These are phyloP conservation scores for Atta texana DNA, from an alignment of 1,140 invertebrate genomes.

Conservation along the genomic window DNA sequence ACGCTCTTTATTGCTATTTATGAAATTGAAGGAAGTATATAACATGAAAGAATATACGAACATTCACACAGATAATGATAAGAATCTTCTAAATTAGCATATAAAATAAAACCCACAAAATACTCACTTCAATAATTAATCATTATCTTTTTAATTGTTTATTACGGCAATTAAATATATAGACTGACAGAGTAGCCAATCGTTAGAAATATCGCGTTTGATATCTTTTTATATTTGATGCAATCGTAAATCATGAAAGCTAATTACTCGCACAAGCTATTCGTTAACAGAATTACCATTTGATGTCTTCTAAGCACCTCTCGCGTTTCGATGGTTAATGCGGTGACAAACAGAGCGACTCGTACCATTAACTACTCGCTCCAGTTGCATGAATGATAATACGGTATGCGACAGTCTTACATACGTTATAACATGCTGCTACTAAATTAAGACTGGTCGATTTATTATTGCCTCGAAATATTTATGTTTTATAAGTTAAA, in stretches of 20 bases:
- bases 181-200: not conserved
- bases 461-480: not conserved
- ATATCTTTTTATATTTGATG: not conserved
- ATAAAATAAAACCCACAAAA: not conserved
- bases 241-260: not conserved
- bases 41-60: not conserved
- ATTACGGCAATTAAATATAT: not conserved
- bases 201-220: not conserved
- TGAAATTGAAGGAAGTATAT: not conserved
- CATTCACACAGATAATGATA: no score
- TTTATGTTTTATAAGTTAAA: not conserved
- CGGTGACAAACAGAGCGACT: not conserved
- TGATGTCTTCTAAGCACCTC: not conserved
- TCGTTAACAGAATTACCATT: not conserved
- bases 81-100: not conserved
- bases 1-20: not conserved
- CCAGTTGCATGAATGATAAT: not conserved
- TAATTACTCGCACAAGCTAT: not conserved
- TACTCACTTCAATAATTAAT: not conserved
- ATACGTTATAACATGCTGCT: not conserved
- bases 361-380: not conserved
- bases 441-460: not conserved
- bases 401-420: not conserved
- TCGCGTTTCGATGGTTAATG: not conserved
- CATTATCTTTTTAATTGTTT: not conserved